phyloP scores from a whole-genome alignment of 2,113 vertebrate genomes.

The Donacobius atricapilla region DNA sequence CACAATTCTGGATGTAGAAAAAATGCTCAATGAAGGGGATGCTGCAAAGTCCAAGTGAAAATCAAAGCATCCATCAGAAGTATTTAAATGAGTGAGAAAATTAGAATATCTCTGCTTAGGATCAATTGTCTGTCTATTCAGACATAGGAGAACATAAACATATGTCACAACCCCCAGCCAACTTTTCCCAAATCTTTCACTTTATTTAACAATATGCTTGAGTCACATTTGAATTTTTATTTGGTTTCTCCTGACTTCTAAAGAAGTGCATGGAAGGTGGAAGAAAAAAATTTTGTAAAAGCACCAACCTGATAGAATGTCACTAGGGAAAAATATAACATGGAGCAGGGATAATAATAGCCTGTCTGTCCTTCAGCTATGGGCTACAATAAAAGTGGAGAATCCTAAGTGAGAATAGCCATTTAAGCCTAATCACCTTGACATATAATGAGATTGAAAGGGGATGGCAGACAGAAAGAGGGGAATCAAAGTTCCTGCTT shows the following conservation, averaged over 20 bases:
- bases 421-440: slow-evolving; percentile 3
- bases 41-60: background rate
- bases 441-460: slow-evolving; percentile 3
- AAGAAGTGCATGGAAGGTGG: background rate
- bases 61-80: background rate
- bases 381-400: slow-evolving; percentile 14
- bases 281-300: background rate
- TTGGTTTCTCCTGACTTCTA: slow-evolving; percentile 18
- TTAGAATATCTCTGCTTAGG: background rate
- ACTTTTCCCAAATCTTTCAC: background rate
- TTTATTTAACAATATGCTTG: background rate
- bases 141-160: background rate
- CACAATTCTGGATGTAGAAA: background rate
- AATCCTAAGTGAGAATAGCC: background rate
- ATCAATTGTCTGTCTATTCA: background rate
- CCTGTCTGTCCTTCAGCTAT: slow-evolving; percentile 41
- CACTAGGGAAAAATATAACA: slow-evolving; percentile 21
- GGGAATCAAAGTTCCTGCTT: slow-evolving; percentile 10
- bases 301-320: slow-evolving; percentile 23
- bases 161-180: background rate
- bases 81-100: background rate
- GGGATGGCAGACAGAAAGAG: background rate
- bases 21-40: background rate
- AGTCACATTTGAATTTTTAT: background rate
- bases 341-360: slow-evolving; percentile 18